These are phyloP conservation scores for Penaeus vannamei DNA, from an alignment of 1,140 invertebrate species.

Conservation along the genomic window DNA sequence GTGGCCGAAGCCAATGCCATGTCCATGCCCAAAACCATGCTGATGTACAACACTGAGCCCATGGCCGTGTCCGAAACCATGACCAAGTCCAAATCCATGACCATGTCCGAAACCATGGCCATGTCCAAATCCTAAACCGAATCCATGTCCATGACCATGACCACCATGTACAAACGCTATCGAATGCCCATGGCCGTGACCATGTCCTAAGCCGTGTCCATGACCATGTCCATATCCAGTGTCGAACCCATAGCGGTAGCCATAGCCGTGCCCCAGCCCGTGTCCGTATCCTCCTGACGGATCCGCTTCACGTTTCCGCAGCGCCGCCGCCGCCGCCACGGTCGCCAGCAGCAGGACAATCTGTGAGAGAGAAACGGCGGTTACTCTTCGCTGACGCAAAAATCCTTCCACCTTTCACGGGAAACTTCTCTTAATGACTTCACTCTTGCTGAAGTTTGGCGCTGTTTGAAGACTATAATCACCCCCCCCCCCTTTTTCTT, in stretches of 20 bases:
- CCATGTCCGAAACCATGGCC: not conserved
- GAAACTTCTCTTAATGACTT: no score
- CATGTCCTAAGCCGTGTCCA: not conserved
- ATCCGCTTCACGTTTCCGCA: not conserved
- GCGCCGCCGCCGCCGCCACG: not conserved
- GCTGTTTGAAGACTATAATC: no score
- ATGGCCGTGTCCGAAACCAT: not conserved
- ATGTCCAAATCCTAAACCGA: not conserved
- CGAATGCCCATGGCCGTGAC: conserved; percentile 1
- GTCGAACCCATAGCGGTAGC: not conserved
- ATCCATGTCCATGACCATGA: conserved; percentile 11
- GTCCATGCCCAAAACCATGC: not conserved
- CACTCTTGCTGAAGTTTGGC: no score
- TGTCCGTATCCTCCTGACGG: conserved; percentile 7
- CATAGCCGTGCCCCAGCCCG: conserved; percentile 2
- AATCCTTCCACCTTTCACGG: no score
- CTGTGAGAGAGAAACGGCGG: not conserved
- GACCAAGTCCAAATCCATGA: not conserved
- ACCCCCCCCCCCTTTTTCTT: no score
- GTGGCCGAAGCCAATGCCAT: not conserved
- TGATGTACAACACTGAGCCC: not conserved
- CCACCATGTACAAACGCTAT: not conserved
- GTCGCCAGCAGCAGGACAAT: conserved; percentile 3
- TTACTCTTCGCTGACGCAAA: no score
- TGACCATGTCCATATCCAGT: not conserved